Evolutionary conservation across 2,888 invertebrate genomes (phyloP), one percentile per base, ranked within the genome.

Genomic region (Drosophila eohydei): DNA sequence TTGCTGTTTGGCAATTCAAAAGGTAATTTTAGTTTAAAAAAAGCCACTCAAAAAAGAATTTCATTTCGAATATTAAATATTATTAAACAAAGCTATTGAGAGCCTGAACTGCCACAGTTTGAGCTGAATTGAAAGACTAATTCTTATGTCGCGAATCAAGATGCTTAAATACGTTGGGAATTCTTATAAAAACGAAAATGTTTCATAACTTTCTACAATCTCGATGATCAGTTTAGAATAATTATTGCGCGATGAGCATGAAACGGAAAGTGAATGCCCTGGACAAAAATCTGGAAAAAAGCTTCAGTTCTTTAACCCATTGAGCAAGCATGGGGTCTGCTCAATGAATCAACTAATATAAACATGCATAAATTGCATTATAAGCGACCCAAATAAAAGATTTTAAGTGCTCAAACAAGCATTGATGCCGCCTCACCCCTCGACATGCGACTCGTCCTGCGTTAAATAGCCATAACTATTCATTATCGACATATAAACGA

Each of bases 321-420:
- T 67, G 62, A 65, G 34, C 32, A 56, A 4, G 14, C n/a, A n/a
- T 46, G n/a, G 14, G 44, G 14, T 44, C 14, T 26, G 11, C 32
- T 26, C 43, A 61, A 32, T 36, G 32, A 59, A 59, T 66, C n/a
- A 46, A 83, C 58, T 67, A 73, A 78, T 64, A 80, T 71, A 80
- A 87, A 90, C 81, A 84, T 76, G 77, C 73, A 83, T 86, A 82
- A 90, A 89, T 90, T 90, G 84, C 89, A 89, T 83, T 77, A 86
- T 80, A 77, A 86, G 74, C 83, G 70, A 71, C 74, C 65, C 71
- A 80, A 88, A 88, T 88, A 88, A 78, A 71, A 80, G 78, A 82
- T 85, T 71, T 48, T 2, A 89, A 77, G 59, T 57, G 44, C 52
- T 54, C 50, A 64, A 63, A 56, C 59, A 61, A 50, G 55, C 60